Conservation (phyloP, 2,888 invertebrate genomes). For the Synanthedon andrenaeformis region DNA sequence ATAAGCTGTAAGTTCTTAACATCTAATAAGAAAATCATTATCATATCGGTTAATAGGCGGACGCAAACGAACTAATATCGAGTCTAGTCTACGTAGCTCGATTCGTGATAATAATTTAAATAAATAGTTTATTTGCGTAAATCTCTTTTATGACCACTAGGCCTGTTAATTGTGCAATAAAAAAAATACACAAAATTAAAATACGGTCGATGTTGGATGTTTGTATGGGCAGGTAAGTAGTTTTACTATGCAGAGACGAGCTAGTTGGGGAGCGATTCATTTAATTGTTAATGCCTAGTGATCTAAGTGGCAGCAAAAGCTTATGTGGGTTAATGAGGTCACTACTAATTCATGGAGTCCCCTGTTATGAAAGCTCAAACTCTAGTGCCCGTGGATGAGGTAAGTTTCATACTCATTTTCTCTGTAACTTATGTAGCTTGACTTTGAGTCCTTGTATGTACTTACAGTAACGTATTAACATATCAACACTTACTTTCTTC, state of each 20-base stretch:
- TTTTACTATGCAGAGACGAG: background rate
- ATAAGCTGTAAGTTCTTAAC: too few relatives aligned
- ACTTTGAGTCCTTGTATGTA: slow-evolving; percentile 26
- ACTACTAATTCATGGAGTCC: slow-evolving; percentile 54
- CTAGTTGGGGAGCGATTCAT: slow-evolving; percentile 34
- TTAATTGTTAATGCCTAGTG: slow-evolving; percentile 56
- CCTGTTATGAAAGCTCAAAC: slow-evolving; percentile 28
- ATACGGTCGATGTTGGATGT: too few relatives aligned
- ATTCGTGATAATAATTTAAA: too few relatives aligned
- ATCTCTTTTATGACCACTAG: too few relatives aligned
- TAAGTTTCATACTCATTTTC: slow-evolving; percentile 21
- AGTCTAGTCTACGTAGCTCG: too few relatives aligned
- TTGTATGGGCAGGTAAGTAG: background rate
- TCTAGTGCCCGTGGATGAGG: slow-evolving; percentile 15
- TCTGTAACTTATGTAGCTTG: slow-evolving; percentile 21
- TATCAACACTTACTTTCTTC: too few relatives aligned
- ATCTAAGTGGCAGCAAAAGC: slow-evolving; percentile 36
- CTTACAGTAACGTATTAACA: slow-evolving; percentile 6
- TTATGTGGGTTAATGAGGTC: slow-evolving; percentile 62
- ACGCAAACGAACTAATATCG: too few relatives aligned
- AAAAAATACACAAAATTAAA: too few relatives aligned
- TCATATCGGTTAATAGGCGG: too few relatives aligned
- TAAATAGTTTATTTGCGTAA: too few relatives aligned
- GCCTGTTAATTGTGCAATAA: too few relatives aligned
- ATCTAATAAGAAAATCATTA: too few relatives aligned